These are phyloP conservation scores for Ibidorhyncha struthersii DNA, from an alignment of 2,113 vertebrate genomes.

Conservation along the genomic window DNA sequence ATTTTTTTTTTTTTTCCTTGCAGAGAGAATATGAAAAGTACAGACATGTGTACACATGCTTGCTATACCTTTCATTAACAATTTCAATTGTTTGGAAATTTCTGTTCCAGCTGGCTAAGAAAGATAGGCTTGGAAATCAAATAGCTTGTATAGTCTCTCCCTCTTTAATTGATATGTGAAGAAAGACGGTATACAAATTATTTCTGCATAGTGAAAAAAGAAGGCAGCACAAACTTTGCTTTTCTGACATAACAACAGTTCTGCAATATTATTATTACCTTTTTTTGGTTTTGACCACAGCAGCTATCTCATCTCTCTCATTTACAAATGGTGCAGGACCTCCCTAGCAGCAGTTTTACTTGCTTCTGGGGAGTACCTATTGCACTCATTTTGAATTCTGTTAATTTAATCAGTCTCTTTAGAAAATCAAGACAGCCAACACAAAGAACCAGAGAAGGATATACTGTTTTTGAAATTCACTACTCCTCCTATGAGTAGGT, in stretches of 20 bases:
- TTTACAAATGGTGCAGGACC: not conserved
- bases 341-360: not conserved
- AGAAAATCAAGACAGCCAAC: not conserved
- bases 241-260: not conserved
- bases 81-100: not conserved
- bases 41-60: not conserved
- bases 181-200: conserved; percentile 9
- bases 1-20: not conserved
- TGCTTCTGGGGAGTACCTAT: not conserved
- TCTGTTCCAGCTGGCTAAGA: conserved; percentile 20
- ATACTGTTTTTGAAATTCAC: not conserved
- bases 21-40: not conserved
- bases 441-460: not conserved
- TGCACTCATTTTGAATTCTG: not conserved
- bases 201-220: not conserved
- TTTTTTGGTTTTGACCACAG: not conserved
- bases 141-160: not conserved
- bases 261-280: not conserved
- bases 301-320: not conserved
- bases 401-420: not conserved
- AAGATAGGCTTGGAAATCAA: not conserved
- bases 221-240: not conserved
- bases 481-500: not conserved
- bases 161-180: conserved; percentile 29
- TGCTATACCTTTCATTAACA: not conserved